Base-by-base conservation (phyloP, 2,888 invertebrate species). In the Caenorhabditis sp. region DNA sequence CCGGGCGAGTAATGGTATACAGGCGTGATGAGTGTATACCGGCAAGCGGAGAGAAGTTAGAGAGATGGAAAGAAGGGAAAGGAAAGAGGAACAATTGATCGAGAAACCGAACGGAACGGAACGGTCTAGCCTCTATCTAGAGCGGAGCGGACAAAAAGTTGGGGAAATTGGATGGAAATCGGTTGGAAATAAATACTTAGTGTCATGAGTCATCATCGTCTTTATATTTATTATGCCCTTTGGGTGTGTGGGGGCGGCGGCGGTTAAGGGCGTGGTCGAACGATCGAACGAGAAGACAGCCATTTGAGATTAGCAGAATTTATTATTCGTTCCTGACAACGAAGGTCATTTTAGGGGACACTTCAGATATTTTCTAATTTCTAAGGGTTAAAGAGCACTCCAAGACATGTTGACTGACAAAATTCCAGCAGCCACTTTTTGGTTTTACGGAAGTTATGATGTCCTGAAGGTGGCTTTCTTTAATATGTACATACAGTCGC, bases 1-100 rank as follows among this genome's bases (percentile, higher is more conserved):
- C n/a, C n/a, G n/a, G n/a, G n/a, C n/a, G n/a, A n/a, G n/a, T n/a
- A 32, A 32, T 11, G 40, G 5, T 71, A 71, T 61, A 62, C 71
- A 71, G 61, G 44, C 18, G 28, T 15, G 56, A 6, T 26, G 68
- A 56, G 55, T n/a, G 50, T 61, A 71, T 53, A 71, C 44, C n/a
- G 44, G 37, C n/a, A 56, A 55, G 44, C 56, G 44, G 55, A 40
- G 40, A 40, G 40, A 40, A 4, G 32, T 4, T 32, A 32, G 32
- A 32, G 5, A 32, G n/a, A n/a, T 9, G 32, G 9, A 32, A 32
- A 32, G 32, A 32, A 9, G 32, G 32, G n/a, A n/a, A 4, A 9
- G 9, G 9, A 32, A 32, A 9, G 9, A 9, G 32, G 32, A 51
- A 51, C 40, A 40, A 40, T 40, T 40, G 40, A 40, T 40, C 15